Percentiles rank a stretch among this genome's conserved stretches.
These are phyloP conservation scores for Hydrozoanthus gracilis DNA, from an alignment of 92 coral and sea anemone species.

Conservation along the genomic window DNA sequence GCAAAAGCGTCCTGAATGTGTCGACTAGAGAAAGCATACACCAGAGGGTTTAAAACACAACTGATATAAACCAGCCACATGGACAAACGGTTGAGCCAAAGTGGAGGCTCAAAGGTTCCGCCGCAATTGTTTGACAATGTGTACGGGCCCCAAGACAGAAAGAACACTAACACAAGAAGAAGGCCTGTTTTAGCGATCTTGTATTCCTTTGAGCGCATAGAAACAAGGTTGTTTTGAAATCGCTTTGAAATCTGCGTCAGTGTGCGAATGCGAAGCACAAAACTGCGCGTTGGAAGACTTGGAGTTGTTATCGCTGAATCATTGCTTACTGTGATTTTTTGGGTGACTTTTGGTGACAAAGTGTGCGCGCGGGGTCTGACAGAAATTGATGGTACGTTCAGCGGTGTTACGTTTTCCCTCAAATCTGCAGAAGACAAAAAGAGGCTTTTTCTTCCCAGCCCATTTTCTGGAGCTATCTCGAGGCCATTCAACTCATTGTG, in stretches of 20 bases:
- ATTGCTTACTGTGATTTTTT: not conserved
- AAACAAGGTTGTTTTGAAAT: slow-evolving; percentile 48
- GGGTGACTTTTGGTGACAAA: slow-evolving; percentile 34
- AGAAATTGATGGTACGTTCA: slow-evolving; percentile 10
- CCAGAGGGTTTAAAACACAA: slow-evolving; percentile 85
- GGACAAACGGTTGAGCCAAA: slow-evolving; percentile 72
- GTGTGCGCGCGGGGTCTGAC: slow-evolving; percentile 60
- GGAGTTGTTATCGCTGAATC: not conserved
- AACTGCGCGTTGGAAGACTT: slow-evolving; percentile 28
- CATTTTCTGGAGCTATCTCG: not conserved
- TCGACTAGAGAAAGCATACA: slow-evolving; percentile 88
- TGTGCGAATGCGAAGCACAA: slow-evolving; percentile 59
- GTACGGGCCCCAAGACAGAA: slow-evolving; percentile 92
- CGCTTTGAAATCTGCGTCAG: slow-evolving; percentile 60
- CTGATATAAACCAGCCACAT: slow-evolving; percentile 88
- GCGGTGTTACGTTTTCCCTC: not conserved
- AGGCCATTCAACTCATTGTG: not conserved
- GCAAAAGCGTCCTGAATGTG: slow-evolving; percentile 80
- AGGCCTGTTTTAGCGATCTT: slow-evolving; percentile 93
- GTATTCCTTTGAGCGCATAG: slow-evolving; percentile 83
- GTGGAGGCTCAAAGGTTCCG: slow-evolving; percentile 46
- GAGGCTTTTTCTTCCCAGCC: not conserved
- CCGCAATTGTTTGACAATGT: slow-evolving; percentile 83
- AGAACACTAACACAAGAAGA: slow-evolving; percentile 79
- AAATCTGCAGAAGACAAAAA: not conserved